Base-by-base conservation (phyloP, 2,797 vertebrate genomes). In the Sebastolobus alascanus region DNA sequence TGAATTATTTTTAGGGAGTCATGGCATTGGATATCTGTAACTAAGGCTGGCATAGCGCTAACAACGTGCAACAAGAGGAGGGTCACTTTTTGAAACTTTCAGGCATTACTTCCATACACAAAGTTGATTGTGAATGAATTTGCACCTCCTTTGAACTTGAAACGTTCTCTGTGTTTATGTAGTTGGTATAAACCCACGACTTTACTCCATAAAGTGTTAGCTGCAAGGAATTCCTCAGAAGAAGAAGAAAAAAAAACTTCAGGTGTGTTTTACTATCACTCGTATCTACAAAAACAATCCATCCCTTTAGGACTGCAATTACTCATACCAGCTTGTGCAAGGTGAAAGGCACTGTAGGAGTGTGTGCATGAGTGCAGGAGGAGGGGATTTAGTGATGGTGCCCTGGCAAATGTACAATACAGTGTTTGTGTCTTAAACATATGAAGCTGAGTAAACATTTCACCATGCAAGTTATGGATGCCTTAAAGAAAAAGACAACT, bases 1-100 rank as follows among this genome's bases (percentile, higher is more conserved):
- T 79, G 31, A 75, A 85, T 73, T 84, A 83, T 83, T 82, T 87
- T 88, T 77, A 68, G 80, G 82, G 77, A 83, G 77, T 87, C 70
- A 18, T 80, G 59, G 52, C 63, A 81, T 80, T 55, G 54, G 60
- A 63, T 59, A 80, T 27, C 54, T 75, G 63, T 46, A 31, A 46
- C 71, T 59, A 25, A 43, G 16, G 69, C 25, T 58, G 64, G 35
- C 22, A 59, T 31, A 66, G 75, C 63, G 65, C 25, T 50, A 80
- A 71, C 43, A 40, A 61, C 58, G 60, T 65, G 40, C 14, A 79
- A 74, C 40, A 64, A 70, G 61, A 75, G 16, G 33, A 79, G 60
- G 58, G 84, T 72, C 52, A 81, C 68, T 70, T 83, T 52, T 3
- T 72, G 27, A 66, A 50, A 75, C 68, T 56, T 58, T 43, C 27